Percentiles rank a stretch among this genome's conserved stretches.
Evolutionary conservation across 2,113 vertebrate species (phyloP).

Genomic region (Cochlearius cochlearius): DNA sequence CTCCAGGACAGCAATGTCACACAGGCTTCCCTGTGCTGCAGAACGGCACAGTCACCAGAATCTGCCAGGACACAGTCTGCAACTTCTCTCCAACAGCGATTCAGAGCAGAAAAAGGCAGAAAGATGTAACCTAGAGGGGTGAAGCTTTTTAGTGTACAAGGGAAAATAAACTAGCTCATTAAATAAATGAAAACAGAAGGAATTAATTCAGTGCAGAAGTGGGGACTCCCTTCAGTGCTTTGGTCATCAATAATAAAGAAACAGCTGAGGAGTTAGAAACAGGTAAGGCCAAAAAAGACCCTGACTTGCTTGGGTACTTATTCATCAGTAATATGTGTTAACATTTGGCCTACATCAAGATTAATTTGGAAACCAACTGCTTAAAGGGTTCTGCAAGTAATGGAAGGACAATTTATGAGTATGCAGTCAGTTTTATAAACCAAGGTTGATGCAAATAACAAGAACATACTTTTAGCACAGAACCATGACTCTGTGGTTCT

Average conservation of each 20-base stretch:
- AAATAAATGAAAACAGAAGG: not conserved
- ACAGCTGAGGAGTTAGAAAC: not conserved
- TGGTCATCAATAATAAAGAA: not conserved
- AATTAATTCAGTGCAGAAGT: not conserved
- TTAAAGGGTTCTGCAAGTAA: not conserved
- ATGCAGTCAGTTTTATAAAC: not conserved
- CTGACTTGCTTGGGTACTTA: not conserved
- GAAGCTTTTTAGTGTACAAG: not conserved
- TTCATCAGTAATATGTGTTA: not conserved
- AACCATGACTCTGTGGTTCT: not conserved
- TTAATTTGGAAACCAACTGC: not conserved
- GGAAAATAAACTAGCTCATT: not conserved
- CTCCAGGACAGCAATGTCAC: constrained; percentile 9
- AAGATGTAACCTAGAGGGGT: not conserved
- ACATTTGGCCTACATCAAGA: not conserved
- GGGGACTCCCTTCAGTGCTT: not conserved
- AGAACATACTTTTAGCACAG: not conserved
- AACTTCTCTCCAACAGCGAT: not conserved
- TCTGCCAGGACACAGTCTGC: not conserved
- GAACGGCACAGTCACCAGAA: not conserved
- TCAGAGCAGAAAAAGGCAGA: not conserved
- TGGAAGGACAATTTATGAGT: not conserved
- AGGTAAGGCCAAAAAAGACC: not conserved
- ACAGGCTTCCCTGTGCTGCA: not conserved
- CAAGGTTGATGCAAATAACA: not conserved